These are phyloP conservation scores for Turritopsis rubra DNA, from an alignment of 30 jellyfish, hydroid and myxozoan species.

Conservation along the genomic window DNA sequence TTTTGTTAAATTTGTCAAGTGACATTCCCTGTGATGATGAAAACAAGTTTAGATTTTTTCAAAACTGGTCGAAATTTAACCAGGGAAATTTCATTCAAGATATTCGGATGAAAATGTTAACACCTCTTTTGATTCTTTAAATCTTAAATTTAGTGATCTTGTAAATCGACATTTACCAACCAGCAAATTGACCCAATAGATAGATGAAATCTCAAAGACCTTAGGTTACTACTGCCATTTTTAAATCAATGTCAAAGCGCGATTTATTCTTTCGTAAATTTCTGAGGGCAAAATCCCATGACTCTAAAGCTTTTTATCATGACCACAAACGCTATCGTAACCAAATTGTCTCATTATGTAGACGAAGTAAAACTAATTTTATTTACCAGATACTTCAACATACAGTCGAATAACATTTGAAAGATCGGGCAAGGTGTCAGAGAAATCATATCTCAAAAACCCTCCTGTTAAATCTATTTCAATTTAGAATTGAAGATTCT, in stretches of 20 bases:
- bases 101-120: neutral
- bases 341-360: neutral
- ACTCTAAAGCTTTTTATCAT: neutral
- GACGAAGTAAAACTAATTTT: neutral
- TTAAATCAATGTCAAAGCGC: neutral
- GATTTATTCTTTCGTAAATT: neutral
- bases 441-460: neutral
- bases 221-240: neutral
- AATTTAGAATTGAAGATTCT: neutral
- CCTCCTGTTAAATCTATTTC: neutral
- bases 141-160: neutral
- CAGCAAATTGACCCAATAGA: neutral
- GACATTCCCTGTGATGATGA: neutral
- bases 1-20: neutral
- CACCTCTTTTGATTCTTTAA: neutral
- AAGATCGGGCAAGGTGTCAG: slow-evolving; percentile 3
- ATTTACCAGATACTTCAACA: neutral
- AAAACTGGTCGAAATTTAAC: neutral
- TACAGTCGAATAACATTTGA: neutral
- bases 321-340: neutral
- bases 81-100: neutral
- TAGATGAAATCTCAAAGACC: neutral
- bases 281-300: neutral
- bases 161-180: neutral
- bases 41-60: neutral